Evolutionary conservation across 1,140 invertebrate genomes (phyloP).

Genomic region (Coelopa frigida): DNA sequence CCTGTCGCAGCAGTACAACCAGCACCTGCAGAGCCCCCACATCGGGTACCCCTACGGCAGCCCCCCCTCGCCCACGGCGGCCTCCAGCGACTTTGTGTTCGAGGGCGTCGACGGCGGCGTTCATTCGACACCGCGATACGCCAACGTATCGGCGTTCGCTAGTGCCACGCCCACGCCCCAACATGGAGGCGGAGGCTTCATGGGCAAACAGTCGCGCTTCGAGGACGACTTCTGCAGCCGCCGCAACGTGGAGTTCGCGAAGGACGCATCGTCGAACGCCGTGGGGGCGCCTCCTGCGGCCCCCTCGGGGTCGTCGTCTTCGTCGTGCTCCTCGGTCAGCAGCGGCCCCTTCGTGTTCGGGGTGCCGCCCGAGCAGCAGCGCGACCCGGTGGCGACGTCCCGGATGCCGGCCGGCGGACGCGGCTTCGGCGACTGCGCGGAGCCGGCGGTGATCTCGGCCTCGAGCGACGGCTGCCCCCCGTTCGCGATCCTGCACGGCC

Average conservation of each 20-base stretch:
- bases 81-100: conserved; percentile 20
- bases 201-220: conserved; percentile 25
- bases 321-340: not conserved
- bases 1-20: conserved; percentile 37
- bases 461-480: not conserved
- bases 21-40: conserved; percentile 34
- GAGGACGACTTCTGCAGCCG: conserved; percentile 38
- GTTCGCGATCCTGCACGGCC: not conserved
- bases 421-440: conserved; percentile 5
- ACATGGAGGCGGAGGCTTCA: not conserved
- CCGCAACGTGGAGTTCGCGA: conserved; percentile 18
- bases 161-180: conserved; percentile 2
- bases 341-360: conserved; percentile 37
- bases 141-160: conserved; percentile 6
- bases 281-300: not conserved
- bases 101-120: conserved; percentile 31
- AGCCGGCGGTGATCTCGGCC: conserved; percentile 1
- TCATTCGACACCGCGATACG: conserved; percentile 32
- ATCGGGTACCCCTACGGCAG: conserved; percentile 40
- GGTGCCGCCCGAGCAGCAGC: conserved; percentile 26
- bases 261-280: not conserved
- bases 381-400: conserved; percentile 10
- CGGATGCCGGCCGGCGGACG: conserved; percentile 7
- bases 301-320: not conserved
- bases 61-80: conserved; percentile 34